These are phyloP conservation scores for Atlantisia rogersi DNA, from an alignment of 2,113 vertebrate genomes.

Conservation along the genomic window DNA sequence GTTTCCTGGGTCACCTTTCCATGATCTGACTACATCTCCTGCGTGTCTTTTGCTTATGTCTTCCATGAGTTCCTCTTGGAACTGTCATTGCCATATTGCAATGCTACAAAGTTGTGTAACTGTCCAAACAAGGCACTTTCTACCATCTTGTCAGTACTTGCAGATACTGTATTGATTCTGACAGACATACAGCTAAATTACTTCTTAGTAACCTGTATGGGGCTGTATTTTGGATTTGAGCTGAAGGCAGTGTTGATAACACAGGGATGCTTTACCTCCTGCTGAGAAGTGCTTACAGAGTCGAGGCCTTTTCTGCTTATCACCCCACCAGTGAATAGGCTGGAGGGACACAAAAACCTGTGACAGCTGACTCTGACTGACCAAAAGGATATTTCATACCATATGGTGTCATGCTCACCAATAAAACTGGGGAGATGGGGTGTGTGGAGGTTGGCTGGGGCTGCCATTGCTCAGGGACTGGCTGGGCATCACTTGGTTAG, in stretches of 20 bases:
- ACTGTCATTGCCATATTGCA: background rate
- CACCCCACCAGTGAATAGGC: accelerated
- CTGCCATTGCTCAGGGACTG: background rate
- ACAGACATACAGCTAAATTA: background rate
- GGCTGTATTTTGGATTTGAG: background rate
- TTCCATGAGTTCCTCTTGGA: background rate
- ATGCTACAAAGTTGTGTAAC: background rate
- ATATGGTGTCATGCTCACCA: accelerated
- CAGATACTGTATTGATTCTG: background rate
- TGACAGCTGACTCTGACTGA: background rate
- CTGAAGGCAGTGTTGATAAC: background rate
- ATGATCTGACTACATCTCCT: background rate
- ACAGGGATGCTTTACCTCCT: accelerated
- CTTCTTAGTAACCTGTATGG: background rate
- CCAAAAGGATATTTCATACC: background rate
- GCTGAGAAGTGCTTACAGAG: background rate
- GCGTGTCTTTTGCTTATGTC: background rate
- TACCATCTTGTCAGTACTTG: background rate
- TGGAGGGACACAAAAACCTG: background rate
- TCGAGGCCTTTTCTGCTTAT: background rate
- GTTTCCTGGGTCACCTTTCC: background rate
- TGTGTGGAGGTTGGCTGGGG: background rate
- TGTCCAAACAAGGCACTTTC: background rate
- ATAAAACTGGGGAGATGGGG: no score
- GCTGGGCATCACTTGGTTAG: accelerated